These are phyloP conservation scores for Actinostola sp. DNA, from an alignment of 92 coral and sea anemone genomes.

Conservation along the genomic window DNA sequence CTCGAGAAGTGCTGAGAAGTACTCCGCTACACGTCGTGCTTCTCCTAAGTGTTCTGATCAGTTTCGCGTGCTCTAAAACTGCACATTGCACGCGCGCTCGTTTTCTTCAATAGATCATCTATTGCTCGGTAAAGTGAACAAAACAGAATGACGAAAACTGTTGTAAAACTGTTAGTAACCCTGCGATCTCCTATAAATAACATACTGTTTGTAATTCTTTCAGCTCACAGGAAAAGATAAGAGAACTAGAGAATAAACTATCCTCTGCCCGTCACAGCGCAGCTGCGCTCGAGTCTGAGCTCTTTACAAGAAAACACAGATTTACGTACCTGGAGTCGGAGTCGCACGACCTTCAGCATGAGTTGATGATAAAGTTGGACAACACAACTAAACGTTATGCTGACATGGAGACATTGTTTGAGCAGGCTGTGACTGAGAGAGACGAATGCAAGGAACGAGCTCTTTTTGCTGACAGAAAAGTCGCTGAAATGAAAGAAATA, in stretches of 20 bases:
- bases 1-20: too few species aligned
- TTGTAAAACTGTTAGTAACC: too few species aligned
- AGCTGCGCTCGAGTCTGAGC: constrained; percentile 55
- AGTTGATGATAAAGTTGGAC: constrained; percentile 2
- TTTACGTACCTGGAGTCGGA: constrained; percentile 42
- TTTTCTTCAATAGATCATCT: too few species aligned
- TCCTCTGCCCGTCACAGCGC: constrained; percentile 49
- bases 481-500: constrained; percentile 46
- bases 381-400: constrained; percentile 2
- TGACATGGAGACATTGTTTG: constrained; percentile 48
- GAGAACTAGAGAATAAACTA: constrained; percentile 56
- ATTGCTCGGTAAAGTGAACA: too few species aligned
- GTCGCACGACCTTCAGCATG: constrained; percentile 9
- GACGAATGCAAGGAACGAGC: constrained; percentile 54
- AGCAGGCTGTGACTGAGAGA: constrained; percentile 49
- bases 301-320: constrained; percentile 43
- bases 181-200: too few species aligned
- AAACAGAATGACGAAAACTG: too few species aligned
- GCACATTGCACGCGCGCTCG: too few species aligned
- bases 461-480: constrained; percentile 59
- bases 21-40: too few species aligned
- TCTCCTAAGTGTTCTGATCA: too few species aligned
- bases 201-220: too few species aligned
- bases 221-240: constrained; percentile 56
- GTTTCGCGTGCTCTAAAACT: too few species aligned